Evolutionary conservation across 2,797 vertebrate species (phyloP), one percentile per base, ranked within the genome.

Genomic region (Hydrolagus colliei): DNA sequence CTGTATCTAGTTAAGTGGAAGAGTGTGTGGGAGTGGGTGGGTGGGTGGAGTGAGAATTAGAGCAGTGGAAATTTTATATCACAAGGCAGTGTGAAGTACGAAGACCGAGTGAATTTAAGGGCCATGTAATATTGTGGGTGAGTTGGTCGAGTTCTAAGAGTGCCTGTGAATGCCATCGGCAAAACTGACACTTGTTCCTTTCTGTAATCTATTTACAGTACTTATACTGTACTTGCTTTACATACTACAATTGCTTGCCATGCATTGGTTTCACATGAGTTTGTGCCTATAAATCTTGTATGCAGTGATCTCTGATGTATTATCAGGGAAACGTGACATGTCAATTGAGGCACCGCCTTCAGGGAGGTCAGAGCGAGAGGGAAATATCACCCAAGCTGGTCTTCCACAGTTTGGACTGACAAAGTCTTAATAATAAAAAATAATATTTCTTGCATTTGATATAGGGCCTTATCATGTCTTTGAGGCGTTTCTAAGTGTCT

Each of bases 401-500:
- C 41, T 52, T 52, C 41, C 41, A 52, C 41, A 52, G 3, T 89
- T 86, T 86, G 89, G 86, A 61, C 67, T 68, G 87, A 59, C n/a
- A 88, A 87, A 52, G 67, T 87, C 82, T 68, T 22, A 22, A 73
- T 59, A n/a, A 18, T 27, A 75, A 22, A 22, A 12, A 52, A 52
- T 52, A 52, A 52, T 52, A 52, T 1, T 3, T 6, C 41, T 52
- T 52, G 41, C 41, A 52, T 52, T 52, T 52, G 41, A 52, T 52
- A 52, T 52, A 3, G 22, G 9, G 35, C 20, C 90, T 89, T 93
- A 97, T 97, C 96, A 52, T 97, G 93, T 32, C 91, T 9, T 63
- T 96, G 95, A 80, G 97, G 91, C 62, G 96, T 90, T 88, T 96
- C 94, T 89, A 97, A 88, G 80, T 97, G 91, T 86, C 86, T 87